Evolutionary conservation across 2,797 vertebrate species (phyloP), one percentile per base, ranked within the genome.

Genomic region (Clarias platycephalus): DNA sequence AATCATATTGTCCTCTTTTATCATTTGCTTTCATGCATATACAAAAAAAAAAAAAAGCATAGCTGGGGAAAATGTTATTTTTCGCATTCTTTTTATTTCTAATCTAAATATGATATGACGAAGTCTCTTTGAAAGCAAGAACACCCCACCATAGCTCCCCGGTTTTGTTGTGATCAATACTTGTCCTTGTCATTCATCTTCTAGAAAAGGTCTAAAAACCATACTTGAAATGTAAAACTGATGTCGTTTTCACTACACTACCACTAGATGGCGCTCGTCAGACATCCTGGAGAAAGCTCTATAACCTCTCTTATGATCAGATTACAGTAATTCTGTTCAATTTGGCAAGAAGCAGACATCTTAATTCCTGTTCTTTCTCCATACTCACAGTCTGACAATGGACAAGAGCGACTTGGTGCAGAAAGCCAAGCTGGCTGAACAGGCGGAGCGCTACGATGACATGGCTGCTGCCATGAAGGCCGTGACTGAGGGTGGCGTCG

Each of bases 401-500:
- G 97, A 98, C 94, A 99, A 97, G 94, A 96, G 94, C 89, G 98
- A 99, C 92, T 95, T 99, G 95, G 97, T 99, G 89, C 97, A 99
- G 96, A 99, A 98, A 93, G 98, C 98, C 91, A 99, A 99, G 86
- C 96, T 99, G n/a, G 96, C 98, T 0, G 98, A 99, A 90, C 98
- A 99, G 96, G 97, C 98, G 0, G 98, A 99, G 94, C 98, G 97
- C 88, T 99, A 99, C 1, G 98, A 99, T 87, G 98, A 99, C 88
- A 99, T 99, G 98, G 98, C 98, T 20, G 91, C 95, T 34, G 96
- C 97, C 81, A 99, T 99, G 98, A 99, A 99, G 92, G 93, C 93
- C 0, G 97, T 99, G 93, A 99, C 98, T 0, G 97, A 99, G 89
- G 96, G 97, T 85, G 97, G 97, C 4, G 92, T 91, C 0, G 97